Base-by-base conservation (phyloP, 2,888 invertebrate species). In the Drosophila demipolita region DNA sequence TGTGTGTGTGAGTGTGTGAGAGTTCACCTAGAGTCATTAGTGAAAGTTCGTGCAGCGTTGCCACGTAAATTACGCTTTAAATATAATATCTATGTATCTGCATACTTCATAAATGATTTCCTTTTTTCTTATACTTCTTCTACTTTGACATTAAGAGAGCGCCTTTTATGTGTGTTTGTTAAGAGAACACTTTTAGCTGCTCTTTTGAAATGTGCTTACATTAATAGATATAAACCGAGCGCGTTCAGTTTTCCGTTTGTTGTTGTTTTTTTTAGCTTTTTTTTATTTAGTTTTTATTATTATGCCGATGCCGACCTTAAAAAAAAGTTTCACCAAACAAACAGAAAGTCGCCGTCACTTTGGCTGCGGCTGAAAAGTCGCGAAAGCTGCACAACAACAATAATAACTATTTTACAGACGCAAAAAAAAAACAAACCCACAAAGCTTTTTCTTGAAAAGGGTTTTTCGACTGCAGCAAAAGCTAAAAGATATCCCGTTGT, bases 21-120 rank as follows among this genome's bases (percentile, higher is more conserved):
- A 85, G 90, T 88, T 82, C 91, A 90, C 53, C 83, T 76, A 81
- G 77, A 90, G 91, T 89, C 91, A 89, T 91, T 91, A 89, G 89
- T 89, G 89, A 89, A 89, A 89, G 89, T 89, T 91, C 80, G 82
- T 70, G 58, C 48, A 40, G 60, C 50, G 70, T 53, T 82, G 83
- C 85, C 85, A 89, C 85, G 90, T 85, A 85, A 77, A 88, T 80
- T 76, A 80, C 66, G 66, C 54, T 57, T 76, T 75, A 80, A 65
- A 61, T 60, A 65, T 59, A 49, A 55, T 65, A 73, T 53, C 54
- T 48, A 55, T 57, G 45, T 73, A 78, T 62, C 58, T 75, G 42
- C 42, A 68, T 23, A 73, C 35, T 57, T 50, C n/a, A 33, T 48
- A 49, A 45, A 35, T 26, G 40, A 35, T 72, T 53, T 40, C 38